Evolutionary conservation across 92 coral and sea anemone species (phyloP), one percentile per base, ranked within the genome.

Genomic region (Parazoanthus swiftii): DNA sequence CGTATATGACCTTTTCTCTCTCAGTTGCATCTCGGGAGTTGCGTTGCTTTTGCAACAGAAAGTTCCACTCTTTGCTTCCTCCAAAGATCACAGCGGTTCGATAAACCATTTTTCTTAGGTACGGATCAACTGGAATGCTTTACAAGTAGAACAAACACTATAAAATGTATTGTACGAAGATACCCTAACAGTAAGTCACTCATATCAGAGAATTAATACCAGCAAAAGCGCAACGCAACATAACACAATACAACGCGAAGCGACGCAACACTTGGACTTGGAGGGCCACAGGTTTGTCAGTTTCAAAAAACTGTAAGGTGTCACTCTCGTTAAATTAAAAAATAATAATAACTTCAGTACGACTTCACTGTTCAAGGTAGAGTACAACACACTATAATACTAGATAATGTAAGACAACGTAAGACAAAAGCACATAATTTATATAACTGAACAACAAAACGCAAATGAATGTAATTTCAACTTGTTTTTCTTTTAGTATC

Each of bases 11-110:
- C 70, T 90, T 90, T 59, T 90, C 92, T 56, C 87, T 90, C 78
- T 90, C 86, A 33, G 86, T 85, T 15, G 89, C 92, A 80, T 86
- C 84, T 38, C 70, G 88, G 35, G 82, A 90, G 15, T 85, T 79
- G 35, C 88, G 46, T 82, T 82, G 92, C 46, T 83, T 91, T 29
- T 73, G 88, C 96, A 94, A 92, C 72, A 94, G 75, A 75, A 92
- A 90, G 50, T 92, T 91, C 96, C 96, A 94, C 73, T 94, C 94
- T n/a, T 37, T 73, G 13, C 51, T 38, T 6, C 94, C 96, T n/a
- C 96, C 96, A 72, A 85, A 89, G 50, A 80, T 92, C 58, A 94
- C 73, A 42, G 93, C 96, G 11, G 92, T 89, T 77, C 56, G 59
- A 85, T 86, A 90, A 33, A 90, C 82, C 25, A 38, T 42, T 73